Conservation (phyloP, 2,113 vertebrate genomes). For the cat (Felis catus) region DNA sequence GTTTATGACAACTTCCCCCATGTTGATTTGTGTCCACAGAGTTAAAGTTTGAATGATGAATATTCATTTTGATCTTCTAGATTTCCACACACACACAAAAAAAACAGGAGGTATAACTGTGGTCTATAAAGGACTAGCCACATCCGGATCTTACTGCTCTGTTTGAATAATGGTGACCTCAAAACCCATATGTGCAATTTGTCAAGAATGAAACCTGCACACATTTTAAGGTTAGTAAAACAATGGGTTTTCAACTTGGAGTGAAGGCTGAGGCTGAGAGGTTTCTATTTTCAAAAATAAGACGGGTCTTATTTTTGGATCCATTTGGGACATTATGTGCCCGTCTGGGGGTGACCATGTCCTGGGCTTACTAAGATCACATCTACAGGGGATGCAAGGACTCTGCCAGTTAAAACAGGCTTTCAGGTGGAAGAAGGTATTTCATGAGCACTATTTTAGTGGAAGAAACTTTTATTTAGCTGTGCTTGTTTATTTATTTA, state of each 20-base stretch:
- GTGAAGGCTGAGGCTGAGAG: not conserved
- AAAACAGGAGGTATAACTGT: accelerated
- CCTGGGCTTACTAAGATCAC: not conserved
- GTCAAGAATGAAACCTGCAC: not conserved
- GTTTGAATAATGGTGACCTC: not conserved
- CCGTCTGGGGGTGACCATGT: accelerated
- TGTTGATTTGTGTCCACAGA: not conserved
- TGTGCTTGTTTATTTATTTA: not conserved
- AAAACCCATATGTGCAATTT: accelerated
- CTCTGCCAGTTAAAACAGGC: not conserved
- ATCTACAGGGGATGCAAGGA: accelerated
- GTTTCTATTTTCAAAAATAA: not conserved
- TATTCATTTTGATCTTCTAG: accelerated
- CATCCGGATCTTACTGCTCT: accelerated
- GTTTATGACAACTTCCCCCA: not conserved
- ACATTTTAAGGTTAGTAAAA: not conserved
- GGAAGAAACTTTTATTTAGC: not conserved
- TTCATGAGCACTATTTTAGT: not conserved
- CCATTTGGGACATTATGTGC: too few species aligned
- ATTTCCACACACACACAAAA: not conserved
- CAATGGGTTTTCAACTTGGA: accelerated
- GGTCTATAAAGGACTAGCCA: accelerated
- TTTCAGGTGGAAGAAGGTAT: not conserved
- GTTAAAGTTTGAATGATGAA: not conserved
- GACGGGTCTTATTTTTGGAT: not conserved